Conservation (phyloP, 2,797 vertebrate species). For the Pseudochromis fuscus region DNA sequence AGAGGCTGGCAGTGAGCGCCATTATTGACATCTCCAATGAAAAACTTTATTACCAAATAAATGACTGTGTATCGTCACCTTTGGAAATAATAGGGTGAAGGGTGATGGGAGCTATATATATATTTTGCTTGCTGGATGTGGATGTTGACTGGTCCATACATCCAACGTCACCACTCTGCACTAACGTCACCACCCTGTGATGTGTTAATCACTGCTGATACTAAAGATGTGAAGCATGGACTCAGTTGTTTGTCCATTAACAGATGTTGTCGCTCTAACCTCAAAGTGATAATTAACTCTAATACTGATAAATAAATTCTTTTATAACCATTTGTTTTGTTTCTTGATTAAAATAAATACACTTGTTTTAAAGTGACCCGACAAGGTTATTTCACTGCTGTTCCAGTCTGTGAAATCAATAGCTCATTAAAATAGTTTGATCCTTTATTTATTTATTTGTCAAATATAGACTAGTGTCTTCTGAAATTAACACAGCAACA, state of each 20-base stretch:
- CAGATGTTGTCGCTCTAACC: neutral
- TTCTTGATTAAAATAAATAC: neutral
- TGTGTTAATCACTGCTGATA: neutral
- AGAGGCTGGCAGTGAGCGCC: constrained; percentile 31
- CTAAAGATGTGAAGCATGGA: neutral
- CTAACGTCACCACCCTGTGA: neutral
- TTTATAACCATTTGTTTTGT: neutral
- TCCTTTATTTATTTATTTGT: constrained; percentile 23
- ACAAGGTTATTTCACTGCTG: constrained; percentile 32
- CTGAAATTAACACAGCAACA: constrained; percentile 1
- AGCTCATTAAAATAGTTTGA: constrained; percentile 72
- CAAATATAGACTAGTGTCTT: constrained; percentile 41
- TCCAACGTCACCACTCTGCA: neutral
- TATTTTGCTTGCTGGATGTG: too few species aligned
- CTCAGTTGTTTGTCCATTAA: neutral
- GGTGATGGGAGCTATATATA: constrained; percentile 1
- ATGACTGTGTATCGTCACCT: constrained; percentile 8
- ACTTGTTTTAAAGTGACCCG: constrained; percentile 30
- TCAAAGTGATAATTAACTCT: neutral
- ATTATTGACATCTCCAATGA: constrained; percentile 47
- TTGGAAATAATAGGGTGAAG: neutral
- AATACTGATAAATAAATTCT: neutral
- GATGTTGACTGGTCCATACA: neutral
- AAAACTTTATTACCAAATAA: constrained; percentile 29
- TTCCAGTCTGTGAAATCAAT: constrained; percentile 65